Conservation (phyloP, 2,888 invertebrate species). For the Spisula subtruncata region DNA sequence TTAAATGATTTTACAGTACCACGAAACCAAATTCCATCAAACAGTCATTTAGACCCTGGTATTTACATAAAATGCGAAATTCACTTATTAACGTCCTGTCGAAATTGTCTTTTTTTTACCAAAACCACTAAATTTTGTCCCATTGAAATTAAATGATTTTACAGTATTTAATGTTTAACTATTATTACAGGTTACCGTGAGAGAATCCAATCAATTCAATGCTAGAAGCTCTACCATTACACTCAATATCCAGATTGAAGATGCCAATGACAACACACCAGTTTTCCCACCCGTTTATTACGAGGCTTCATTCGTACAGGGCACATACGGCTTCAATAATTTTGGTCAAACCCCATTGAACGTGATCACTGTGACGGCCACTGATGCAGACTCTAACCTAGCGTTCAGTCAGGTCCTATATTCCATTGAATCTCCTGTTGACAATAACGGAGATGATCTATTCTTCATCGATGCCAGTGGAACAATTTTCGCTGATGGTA, state of each 20-base stretch:
- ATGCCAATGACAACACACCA: slow-evolving; percentile 84
- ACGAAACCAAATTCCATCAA: no score
- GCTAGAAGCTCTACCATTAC: slow-evolving; percentile 72
- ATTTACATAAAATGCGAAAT: no score
- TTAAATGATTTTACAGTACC: no score
- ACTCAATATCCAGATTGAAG: slow-evolving; percentile 79
- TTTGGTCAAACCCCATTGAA: slow-evolving; percentile 53
- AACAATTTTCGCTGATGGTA: slow-evolving; percentile 71
- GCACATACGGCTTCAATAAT: slow-evolving; percentile 70
- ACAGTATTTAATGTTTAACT: not conserved
- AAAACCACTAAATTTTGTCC: no score
- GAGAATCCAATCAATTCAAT: slow-evolving; percentile 72
- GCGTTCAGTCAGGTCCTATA: slow-evolving; percentile 75
- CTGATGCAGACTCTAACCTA: slow-evolving; percentile 66
- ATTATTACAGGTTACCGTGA: slow-evolving; percentile 74
- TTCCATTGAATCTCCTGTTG: slow-evolving; percentile 66
- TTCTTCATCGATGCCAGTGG: slow-evolving; percentile 73
- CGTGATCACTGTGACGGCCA: slow-evolving; percentile 65
- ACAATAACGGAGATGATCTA: slow-evolving; percentile 75
- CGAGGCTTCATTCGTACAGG: slow-evolving; percentile 70
- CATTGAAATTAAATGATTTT: no score
- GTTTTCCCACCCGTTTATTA: slow-evolving; percentile 77
- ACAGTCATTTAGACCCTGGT: no score
- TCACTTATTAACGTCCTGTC: no score
- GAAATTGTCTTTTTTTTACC: no score